Base-by-base conservation (phyloP, 1,140 invertebrate species). In the Trigoniulus corallinus region DNA sequence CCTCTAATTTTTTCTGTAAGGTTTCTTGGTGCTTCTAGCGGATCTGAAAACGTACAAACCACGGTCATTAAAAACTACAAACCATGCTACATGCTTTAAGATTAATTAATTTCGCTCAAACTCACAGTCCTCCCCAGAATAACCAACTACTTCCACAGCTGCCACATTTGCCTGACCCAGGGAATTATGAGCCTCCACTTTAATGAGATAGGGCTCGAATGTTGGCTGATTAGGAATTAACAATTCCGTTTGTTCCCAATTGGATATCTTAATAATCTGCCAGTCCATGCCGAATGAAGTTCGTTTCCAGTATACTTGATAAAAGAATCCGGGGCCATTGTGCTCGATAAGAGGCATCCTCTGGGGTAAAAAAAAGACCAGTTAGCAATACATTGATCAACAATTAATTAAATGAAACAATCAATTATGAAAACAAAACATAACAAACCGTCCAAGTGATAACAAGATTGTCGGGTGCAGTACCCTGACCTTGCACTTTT, bases 281-380 rank as follows among this genome's bases (percentile, higher is more conserved):
- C 84, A 94, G 20, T 54, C 72, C 61, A 60, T 74, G 7, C 81
- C 82, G 0, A 78, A 74, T 53, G 84, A 80, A 61, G 92, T 80
- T 48, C 81, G 74, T 59, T 81, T 82, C 73, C 86, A 95, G 53
- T 78, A 84, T 3, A 98, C 80, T 54, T 82, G 74, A 64, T 98
- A 98, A 59, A 82, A 79, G 67, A 99, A 95, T 44, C 80, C 80
- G 0, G 86, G 86, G 0, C 81, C 94, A 72, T 97, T 94, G 65
- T 98, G 94, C 56, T 97, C 88, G 59, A 96, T 88, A 67, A 89
- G 79, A 0, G 89, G 82, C 91, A 98, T 95, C 49, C 81, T 78
- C 80, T n/a, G n/a, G n/a, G n/a, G n/a, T 83, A 62, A 56, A 27
- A 53, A 52, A 53, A 13, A 20, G 7, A 44, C 24, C 18, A n/a